Conservation (phyloP, 2,888 invertebrate species). For the Thumatha senex region DNA sequence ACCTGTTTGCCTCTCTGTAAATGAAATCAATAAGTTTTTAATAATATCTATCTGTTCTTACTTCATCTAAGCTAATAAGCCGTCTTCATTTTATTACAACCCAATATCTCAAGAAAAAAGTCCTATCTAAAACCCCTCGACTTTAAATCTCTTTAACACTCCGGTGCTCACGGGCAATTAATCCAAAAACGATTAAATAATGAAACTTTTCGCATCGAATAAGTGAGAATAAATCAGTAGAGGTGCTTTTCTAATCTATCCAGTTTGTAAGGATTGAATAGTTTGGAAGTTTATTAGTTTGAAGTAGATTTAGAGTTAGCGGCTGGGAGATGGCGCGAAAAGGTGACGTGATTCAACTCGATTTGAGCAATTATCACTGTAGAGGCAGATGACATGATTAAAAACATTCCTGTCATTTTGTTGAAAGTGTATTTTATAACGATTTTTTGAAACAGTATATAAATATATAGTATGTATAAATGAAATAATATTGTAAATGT, state of each 20-base stretch:
- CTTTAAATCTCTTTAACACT: conserved; percentile 8
- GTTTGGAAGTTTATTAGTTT: conserved; percentile 34
- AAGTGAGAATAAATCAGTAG: conserved; percentile 23
- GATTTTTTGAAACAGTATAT: not conserved
- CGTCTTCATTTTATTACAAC: conserved; percentile 7
- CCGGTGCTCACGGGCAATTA: conserved; percentile 13
- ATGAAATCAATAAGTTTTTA: too few relatives aligned
- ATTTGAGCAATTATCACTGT: conserved; percentile 37
- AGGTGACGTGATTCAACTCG: conserved; percentile 27
- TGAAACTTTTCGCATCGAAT: conserved; percentile 26
- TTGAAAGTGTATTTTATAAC: too few relatives aligned
- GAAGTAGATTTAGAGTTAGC: conserved; percentile 11
- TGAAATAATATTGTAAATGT: too few relatives aligned
- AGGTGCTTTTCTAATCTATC: conserved; percentile 20
- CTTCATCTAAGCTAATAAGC: not conserved
- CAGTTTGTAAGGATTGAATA: conserved; percentile 22
- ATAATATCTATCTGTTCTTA: not conserved
- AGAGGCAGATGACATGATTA: conserved; percentile 2
- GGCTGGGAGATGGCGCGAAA: conserved; percentile 6
- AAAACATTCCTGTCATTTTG: not conserved
- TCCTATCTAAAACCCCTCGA: conserved; percentile 3
- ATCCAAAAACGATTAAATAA: conserved; percentile 15
- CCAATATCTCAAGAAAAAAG: conserved; percentile 4
- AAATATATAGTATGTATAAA: too few relatives aligned
- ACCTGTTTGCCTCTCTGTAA: too few relatives aligned